phyloP scores from a whole-genome alignment of 2,888 invertebrate genomes.

The Diarsia mendica region DNA sequence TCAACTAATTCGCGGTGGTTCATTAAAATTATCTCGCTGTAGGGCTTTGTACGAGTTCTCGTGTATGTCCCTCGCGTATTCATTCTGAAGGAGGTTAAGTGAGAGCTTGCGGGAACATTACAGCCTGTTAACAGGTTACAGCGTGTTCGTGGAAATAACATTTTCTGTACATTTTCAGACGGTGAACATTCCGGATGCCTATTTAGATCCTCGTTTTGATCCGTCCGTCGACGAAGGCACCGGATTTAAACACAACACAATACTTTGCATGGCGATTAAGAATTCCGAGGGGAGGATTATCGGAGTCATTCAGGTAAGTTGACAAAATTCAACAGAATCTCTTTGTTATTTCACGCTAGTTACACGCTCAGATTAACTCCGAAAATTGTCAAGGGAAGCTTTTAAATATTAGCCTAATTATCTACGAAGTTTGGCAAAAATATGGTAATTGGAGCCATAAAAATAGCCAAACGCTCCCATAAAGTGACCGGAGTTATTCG shows the following conservation, averaged over 20 bases:
- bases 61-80: slow-evolving; percentile 23
- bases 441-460: slow-evolving; percentile 49
- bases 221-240: slow-evolving; percentile 95
- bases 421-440: slow-evolving; percentile 44
- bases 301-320: slow-evolving; percentile 94
- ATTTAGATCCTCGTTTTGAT: slow-evolving; percentile 97
- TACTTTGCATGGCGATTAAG: slow-evolving; percentile 98
- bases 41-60: slow-evolving; percentile 24
- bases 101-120: slow-evolving; percentile 36
- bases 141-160: slow-evolving; percentile 40
- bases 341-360: slow-evolving; percentile 38
- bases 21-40: slow-evolving; percentile 55
- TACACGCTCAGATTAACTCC: slow-evolving; percentile 20
- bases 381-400: slow-evolving; percentile 25
- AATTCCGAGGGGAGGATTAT: slow-evolving; percentile 97
- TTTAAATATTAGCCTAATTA: slow-evolving; percentile 49
- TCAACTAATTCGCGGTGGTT: slow-evolving; percentile 54
- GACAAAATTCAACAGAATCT: slow-evolving; percentile 33
- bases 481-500: slow-evolving; percentile 62
- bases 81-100: slow-evolving; percentile 30
- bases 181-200: slow-evolving; percentile 97
- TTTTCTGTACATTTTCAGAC: slow-evolving; percentile 91
- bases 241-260: slow-evolving; percentile 96
- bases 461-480: slow-evolving; percentile 52
- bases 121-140: slow-evolving; percentile 12